Conservation (phyloP, 2,888 invertebrate species). For the Aproaerema taeniolella region DNA sequence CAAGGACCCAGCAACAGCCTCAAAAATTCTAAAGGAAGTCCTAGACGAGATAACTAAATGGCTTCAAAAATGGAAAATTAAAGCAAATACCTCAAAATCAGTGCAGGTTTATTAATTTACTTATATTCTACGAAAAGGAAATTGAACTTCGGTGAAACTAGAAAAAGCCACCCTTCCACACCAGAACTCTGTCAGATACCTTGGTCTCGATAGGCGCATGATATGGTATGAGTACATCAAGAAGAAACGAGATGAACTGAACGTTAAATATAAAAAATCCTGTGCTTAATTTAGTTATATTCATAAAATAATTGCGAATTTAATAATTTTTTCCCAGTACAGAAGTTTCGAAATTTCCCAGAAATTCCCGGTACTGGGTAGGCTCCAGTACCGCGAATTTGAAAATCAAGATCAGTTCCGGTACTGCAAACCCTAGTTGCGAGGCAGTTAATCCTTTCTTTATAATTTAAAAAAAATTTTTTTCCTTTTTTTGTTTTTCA, state of each 20-base stretch:
- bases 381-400: no score
- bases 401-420: no score
- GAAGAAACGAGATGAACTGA: background rate
- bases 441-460: no score
- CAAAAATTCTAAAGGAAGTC: conserved; percentile 8
- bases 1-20: conserved; percentile 8
- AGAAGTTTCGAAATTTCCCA: no score
- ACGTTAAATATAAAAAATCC: background rate
- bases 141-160: background rate
- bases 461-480: no score
- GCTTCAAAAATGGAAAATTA: conserved; percentile 19
- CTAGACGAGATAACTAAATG: conserved; percentile 12
- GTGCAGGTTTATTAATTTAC: conserved; percentile 16
- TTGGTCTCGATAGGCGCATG: background rate
- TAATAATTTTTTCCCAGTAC: background rate
- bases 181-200: background rate
- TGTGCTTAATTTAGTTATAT: background rate
- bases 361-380: no score
- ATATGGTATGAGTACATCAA: background rate
- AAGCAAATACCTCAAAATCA: conserved; percentile 12
- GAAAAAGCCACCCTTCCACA: background rate
- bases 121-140: background rate
- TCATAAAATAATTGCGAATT: background rate
- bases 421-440: no score
- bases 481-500: no score